Evolutionary conservation across 2,888 invertebrate species (phyloP), one percentile per base, ranked within the genome.

Genomic region (Eledona agricola): DNA sequence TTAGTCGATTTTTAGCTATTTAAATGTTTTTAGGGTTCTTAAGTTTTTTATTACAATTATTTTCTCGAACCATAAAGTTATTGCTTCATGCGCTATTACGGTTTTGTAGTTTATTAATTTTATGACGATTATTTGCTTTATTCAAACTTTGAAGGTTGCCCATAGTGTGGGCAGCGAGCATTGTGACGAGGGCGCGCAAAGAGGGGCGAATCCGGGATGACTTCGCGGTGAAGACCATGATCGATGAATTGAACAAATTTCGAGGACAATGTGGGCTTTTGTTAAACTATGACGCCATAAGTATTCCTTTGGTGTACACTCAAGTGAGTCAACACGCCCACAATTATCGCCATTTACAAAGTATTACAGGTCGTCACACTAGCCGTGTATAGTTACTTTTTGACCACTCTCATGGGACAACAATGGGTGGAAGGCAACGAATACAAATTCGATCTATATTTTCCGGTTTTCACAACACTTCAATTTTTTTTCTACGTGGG

Each of bases 401-500:
- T 93, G 46, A 90, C 93, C 2, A 88, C 90, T 40, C 84, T 94
- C 6, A 85, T 96, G 82, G 94, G 92, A 9, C 86, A 93, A 60
- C 96, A 96, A 72, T 94, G 91, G 89, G 81, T 90, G 1, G 86
- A 88, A 46, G 72, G 74, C 29, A 75, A 81, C 76, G 62, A 72
- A 15, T 84, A 83, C 71, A 83, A 80, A 61, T 86, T 93, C 66
- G 94, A 94, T 76, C 78, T 92, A 26, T 94, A 94, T 71, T 89
- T 96, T 72, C 96, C 96, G 0, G 81, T 95, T 64, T 96, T 96
- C 73, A 91, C 90, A 2, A 88, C 92, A 6, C 78, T 96, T 53
- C 92, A 95, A 74, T 92, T 93, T 73, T 89, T 89, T 74, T 89
- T 90, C 78, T 90, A 90, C 69, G 88, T 90, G 87, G 93, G 93